Conservation (phyloP, 2,888 invertebrate genomes). For the Creontiades dilutus region DNA sequence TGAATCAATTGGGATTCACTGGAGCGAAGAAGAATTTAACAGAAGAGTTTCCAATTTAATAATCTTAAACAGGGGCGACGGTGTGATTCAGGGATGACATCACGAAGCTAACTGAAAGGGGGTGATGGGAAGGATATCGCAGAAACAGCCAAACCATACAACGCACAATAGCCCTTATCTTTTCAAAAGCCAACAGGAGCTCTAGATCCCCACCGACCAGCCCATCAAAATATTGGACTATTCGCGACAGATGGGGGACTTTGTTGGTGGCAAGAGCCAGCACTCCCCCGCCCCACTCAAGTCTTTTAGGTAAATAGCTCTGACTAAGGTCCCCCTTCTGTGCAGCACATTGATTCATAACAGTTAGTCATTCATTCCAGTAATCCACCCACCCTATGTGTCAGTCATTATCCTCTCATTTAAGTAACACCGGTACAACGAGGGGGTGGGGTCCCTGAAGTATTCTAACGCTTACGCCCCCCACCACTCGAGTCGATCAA, state of each 20-base stretch:
- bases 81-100: conserved; percentile 32
- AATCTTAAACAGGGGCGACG: not conserved
- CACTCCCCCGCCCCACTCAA: not conserved
- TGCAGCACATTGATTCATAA: conserved; percentile 14
- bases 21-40: no score
- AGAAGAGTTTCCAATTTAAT: not conserved
- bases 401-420: conserved; percentile 36
- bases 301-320: conserved; percentile 49
- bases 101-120: not conserved
- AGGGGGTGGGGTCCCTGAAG: not conserved
- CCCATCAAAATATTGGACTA: conserved; percentile 38
- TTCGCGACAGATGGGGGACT: conserved; percentile 22
- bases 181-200: not conserved
- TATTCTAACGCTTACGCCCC: not conserved
- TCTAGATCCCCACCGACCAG: not conserved
- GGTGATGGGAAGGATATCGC: conserved; percentile 10
- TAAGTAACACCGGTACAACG: conserved; percentile 1
- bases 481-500: not conserved
- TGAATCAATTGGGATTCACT: no score
- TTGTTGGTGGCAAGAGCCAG: not conserved
- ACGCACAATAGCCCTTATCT: conserved; percentile 15
- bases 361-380: conserved; percentile 50
- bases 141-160: conserved; percentile 10
- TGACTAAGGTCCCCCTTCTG: conserved; percentile 37
- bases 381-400: not conserved